These are phyloP conservation scores for Oreotrochilus melanogaster DNA, from an alignment of 2,113 vertebrate species.

Conservation along the genomic window DNA sequence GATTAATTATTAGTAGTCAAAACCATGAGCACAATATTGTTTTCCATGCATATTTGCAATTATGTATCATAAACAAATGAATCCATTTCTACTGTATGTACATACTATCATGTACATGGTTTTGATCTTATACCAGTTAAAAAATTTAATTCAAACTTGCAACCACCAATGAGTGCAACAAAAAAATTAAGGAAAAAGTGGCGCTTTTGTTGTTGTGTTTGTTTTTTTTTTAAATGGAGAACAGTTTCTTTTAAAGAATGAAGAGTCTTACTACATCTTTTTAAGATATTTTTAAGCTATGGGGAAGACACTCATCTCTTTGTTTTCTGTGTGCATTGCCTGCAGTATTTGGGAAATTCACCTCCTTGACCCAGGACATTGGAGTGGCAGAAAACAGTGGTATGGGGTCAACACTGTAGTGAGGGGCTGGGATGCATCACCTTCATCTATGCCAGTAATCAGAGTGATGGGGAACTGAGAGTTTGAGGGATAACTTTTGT, in stretches of 20 bases:
- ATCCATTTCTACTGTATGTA: background rate
- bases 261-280: background rate
- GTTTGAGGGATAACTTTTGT: background rate
- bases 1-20: constrained; percentile 4
- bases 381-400: background rate
- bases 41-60: constrained; percentile 50
- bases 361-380: background rate
- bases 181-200: background rate
- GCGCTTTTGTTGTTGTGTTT: background rate
- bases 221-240: background rate
- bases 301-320: background rate
- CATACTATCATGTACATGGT: background rate
- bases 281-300: background rate
- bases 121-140: background rate
- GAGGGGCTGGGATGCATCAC: background rate
- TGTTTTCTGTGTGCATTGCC: constrained; percentile 38
- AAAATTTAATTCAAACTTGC: background rate
- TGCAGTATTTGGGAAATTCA: constrained; percentile 28
- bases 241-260: background rate
- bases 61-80: background rate
- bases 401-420: background rate
- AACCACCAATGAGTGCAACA: background rate
- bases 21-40: background rate
- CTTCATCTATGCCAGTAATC: constrained; percentile 32
- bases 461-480: constrained; percentile 37